Evolutionary conservation across 2,888 invertebrate genomes (phyloP), one percentile per base, ranked within the genome.

Genomic region (Mystacides longicornis): DNA sequence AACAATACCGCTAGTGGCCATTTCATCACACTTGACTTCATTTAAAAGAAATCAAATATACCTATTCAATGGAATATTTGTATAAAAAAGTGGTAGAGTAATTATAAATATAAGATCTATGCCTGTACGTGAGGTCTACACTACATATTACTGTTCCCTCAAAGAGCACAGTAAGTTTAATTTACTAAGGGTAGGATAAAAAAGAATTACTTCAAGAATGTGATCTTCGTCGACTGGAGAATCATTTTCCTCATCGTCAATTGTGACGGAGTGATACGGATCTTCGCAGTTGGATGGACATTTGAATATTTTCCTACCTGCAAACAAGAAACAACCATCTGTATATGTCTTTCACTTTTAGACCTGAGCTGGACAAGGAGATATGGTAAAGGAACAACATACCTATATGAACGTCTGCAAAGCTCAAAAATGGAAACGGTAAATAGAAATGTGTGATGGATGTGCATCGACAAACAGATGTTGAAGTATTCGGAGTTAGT

Each of bases 391-490:
- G 16, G 14, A 2, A 42, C 47, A 48, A 49, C 68, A 63, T 67
- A 70, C 83, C 82, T 1, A 93, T 91, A 65, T 91, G 89, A 2
- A 88, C 81, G 62, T 96, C 89, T 55, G 90, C 89, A 69, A 93
- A 91, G 66, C 93, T 93, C 48, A 97, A 74, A 64, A 94, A 88
- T 0, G 94, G 89, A 63, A 89, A 89, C 1, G 91, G 90, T 49
- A 96, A 71, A 49, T 89, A 78, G 68, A 95, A 93, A 72, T 95
- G 93, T 0, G 93, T 86, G 54, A 95, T 81, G 57, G 82, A 85
- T 61, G 80, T 81, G 55, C 89, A 83, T 63, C 81, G 82, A 27
- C 27, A 27, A 27, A 11, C 5, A 11, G 27, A 27, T 0, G 88
- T 87, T 31, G 75, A 64, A 1, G 79, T 75, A 56, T 86, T 75